Evolutionary conservation across 2,888 invertebrate genomes (phyloP).

Genomic region (Rhopalosiphum nymphaeae): DNA sequence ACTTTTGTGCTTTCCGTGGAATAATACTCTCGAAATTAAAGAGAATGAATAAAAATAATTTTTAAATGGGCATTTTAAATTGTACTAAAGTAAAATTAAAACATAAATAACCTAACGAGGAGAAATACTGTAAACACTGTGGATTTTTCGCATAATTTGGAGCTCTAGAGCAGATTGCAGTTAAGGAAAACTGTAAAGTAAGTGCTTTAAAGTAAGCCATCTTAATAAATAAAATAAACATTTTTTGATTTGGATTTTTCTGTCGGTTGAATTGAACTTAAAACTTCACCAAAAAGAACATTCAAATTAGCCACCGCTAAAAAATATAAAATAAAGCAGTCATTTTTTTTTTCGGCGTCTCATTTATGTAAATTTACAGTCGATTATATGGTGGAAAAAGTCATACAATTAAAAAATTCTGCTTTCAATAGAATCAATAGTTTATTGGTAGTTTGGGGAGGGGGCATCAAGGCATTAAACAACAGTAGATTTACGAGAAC

Average conservation of each 20-base stretch:
- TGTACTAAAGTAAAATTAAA: slow-evolving; percentile 30
- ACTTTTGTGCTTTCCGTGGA: not conserved
- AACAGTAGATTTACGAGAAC: not conserved
- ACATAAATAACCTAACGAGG: slow-evolving; percentile 17
- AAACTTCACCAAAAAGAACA: not conserved
- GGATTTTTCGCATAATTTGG: slow-evolving; percentile 18
- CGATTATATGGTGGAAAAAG: not conserved
- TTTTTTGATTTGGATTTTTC: slow-evolving; percentile 24
- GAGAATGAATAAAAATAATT: not conserved
- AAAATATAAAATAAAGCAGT: not conserved
- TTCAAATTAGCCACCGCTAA: not conserved
- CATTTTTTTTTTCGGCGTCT: not conserved
- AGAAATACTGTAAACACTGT: not conserved
- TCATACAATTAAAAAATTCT: not conserved
- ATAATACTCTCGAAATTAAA: slow-evolving; percentile 32
- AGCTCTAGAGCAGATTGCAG: not conserved
- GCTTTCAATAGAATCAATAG: not conserved
- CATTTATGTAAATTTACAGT: not conserved
- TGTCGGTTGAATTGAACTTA: not conserved
- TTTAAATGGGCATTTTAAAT: slow-evolving; percentile 10
- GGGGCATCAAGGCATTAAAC: not conserved
- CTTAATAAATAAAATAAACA: slow-evolving; percentile 37
- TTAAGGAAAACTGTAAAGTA: not conserved
- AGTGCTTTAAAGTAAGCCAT: not conserved
- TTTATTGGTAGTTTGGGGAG: not conserved